Conservation (phyloP, 2,113 vertebrate genomes). For the Leptodactylus fuscus region DNA sequence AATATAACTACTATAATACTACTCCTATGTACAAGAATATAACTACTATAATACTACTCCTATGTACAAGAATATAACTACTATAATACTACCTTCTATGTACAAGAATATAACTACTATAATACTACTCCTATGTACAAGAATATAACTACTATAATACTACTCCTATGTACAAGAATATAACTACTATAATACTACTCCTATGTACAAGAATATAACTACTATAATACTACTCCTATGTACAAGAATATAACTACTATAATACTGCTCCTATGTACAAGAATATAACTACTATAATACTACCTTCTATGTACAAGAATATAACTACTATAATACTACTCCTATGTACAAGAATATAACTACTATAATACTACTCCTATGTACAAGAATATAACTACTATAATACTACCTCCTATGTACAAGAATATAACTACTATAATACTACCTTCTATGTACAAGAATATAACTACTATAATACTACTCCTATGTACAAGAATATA, state of each 20-base stretch:
- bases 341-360: conserved; percentile 4
- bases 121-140: not conserved
- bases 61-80: conserved; percentile 13
- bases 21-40: not conserved
- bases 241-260: conserved; percentile 11
- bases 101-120: conserved; percentile 9
- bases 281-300: conserved; percentile 14
- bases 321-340: conserved; percentile 8
- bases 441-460: not conserved
- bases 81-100: not conserved
- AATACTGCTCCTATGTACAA: not conserved
- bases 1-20: conserved; percentile 1
- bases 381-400: conserved; percentile 13
- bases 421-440: conserved; percentile 19
- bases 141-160: conserved; percentile 12
- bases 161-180: not conserved
- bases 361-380: conserved; percentile 14
- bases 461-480: not conserved
- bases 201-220: not conserved
- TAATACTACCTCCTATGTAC: not conserved
- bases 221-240: conserved; percentile 8
- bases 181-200: conserved; percentile 7
- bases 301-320: not conserved
- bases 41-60: conserved; percentile 6
- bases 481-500: not conserved